These are phyloP conservation scores for Etheostoma spectabile DNA, from an alignment of 2,113 vertebrate genomes.

Conservation along the genomic window DNA sequence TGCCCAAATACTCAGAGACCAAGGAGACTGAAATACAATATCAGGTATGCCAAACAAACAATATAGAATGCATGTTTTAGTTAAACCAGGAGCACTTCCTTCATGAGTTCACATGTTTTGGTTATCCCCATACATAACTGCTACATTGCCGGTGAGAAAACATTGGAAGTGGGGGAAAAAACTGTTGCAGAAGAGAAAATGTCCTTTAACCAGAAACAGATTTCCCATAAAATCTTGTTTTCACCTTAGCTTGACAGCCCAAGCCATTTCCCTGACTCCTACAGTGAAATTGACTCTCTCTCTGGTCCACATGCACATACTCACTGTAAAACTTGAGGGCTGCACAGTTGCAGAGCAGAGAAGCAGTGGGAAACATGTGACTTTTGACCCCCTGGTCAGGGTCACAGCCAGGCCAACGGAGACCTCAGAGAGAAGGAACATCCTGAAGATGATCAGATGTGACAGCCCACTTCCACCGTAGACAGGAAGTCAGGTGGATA, in stretches of 20 bases:
- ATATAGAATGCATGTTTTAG: slow-evolving; percentile 32
- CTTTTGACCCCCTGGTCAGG: slow-evolving; percentile 61
- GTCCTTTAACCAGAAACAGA: slow-evolving; percentile 69
- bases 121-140: slow-evolving; percentile 35
- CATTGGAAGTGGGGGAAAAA: neutral
- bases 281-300: slow-evolving; percentile 56
- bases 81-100: slow-evolving; percentile 33
- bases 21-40: slow-evolving; percentile 26
- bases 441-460: slow-evolving; percentile 53
- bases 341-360: slow-evolving; percentile 25
- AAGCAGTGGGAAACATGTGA: slow-evolving; percentile 74
- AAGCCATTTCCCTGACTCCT: slow-evolving; percentile 39
- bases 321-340: slow-evolving; percentile 66
- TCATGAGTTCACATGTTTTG: slow-evolving; percentile 54
- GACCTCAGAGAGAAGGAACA: slow-evolving; percentile 59
- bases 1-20: neutral
- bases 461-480: slow-evolving; percentile 62
- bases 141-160: slow-evolving; percentile 57
- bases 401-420: slow-evolving; percentile 48
- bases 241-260: slow-evolving; percentile 57
- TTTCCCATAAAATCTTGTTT: slow-evolving; percentile 72
- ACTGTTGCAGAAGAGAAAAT: slow-evolving; percentile 31
- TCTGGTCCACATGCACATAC: slow-evolving; percentile 44
- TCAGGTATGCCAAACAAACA: slow-evolving; percentile 15
- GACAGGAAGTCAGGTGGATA: slow-evolving; percentile 71